A percentile compares a stretch with the other conserved stretches of the same genome.
phyloP scores from a whole-genome alignment of 2,113 vertebrate genomes.

The Sus scrofa region DNA sequence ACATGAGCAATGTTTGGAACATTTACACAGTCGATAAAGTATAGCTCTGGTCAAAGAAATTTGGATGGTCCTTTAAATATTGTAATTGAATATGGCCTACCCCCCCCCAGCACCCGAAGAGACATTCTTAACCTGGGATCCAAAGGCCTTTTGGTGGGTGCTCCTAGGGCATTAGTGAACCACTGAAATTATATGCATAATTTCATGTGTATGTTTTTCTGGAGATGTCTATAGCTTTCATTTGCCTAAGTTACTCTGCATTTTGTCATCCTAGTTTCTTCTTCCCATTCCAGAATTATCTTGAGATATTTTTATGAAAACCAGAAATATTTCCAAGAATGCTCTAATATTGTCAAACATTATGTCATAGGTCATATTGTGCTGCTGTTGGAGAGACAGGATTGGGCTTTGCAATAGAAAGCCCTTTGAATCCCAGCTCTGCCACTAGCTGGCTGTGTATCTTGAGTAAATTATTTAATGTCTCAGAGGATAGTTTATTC shows the following conservation, averaged over 20 bases:
- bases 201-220: not conserved
- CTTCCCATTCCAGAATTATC: not conserved
- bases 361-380: not conserved
- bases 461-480: not conserved
- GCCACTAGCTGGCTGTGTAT: not conserved
- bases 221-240: not conserved
- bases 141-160: not conserved
- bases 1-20: not conserved
- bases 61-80: not conserved
- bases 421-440: not conserved
- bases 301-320: conserved; percentile 52
- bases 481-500: not conserved
- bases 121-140: not conserved
- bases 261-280: not conserved
- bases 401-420: not conserved
- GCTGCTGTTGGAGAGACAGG: not conserved
- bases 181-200: not conserved
- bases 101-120: not conserved
- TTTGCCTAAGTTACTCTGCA: not conserved
- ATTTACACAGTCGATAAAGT: not conserved
- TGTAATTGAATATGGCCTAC: not conserved
- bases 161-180: not conserved
- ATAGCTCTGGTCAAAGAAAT: not conserved
- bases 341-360: not conserved
- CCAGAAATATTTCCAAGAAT: conserved; percentile 5